These are phyloP conservation scores for Archilochus colubris DNA, from an alignment of 2,113 vertebrate genomes.

Conservation along the genomic window DNA sequence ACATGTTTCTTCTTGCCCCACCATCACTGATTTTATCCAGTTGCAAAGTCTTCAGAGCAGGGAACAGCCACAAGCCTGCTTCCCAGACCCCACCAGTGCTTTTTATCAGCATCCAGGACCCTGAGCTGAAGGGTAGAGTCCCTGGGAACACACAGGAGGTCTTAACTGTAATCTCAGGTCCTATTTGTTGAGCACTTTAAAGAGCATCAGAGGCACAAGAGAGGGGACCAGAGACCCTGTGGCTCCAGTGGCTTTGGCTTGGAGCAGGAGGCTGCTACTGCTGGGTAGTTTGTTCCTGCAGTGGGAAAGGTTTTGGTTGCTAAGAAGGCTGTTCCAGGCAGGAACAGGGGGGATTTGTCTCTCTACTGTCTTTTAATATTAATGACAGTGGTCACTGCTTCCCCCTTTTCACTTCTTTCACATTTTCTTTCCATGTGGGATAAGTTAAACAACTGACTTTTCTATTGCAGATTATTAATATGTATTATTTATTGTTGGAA, in stretches of 20 bases:
- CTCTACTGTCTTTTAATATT: slow-evolving; percentile 6
- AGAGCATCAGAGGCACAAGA: not conserved
- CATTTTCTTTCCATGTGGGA: slow-evolving; percentile 9
- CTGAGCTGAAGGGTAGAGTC: not conserved
- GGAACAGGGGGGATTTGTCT: not conserved
- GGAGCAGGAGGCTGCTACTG: not conserved
- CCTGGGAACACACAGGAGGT: not conserved
- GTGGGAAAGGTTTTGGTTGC: not conserved
- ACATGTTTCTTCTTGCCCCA: not conserved
- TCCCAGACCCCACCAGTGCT: not conserved
- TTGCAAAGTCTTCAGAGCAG: not conserved
- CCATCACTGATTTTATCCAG: not conserved
- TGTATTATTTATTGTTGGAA: not conserved
- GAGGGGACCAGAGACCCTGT: not conserved
- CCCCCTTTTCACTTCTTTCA: not conserved
- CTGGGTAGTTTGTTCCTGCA: not conserved
- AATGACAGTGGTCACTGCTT: not conserved
- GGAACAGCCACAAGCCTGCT: not conserved
- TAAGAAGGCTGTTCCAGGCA: not conserved
- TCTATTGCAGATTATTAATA: not conserved
- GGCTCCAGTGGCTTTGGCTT: not conserved
- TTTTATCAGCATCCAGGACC: not conserved
- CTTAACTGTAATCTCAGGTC: not conserved
- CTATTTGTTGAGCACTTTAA: not conserved
- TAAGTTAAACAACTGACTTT: not conserved